Evolutionary conservation across 2,113 vertebrate genomes (phyloP), one percentile per base, ranked within the genome.

Genomic region (Scopus umbretta): DNA sequence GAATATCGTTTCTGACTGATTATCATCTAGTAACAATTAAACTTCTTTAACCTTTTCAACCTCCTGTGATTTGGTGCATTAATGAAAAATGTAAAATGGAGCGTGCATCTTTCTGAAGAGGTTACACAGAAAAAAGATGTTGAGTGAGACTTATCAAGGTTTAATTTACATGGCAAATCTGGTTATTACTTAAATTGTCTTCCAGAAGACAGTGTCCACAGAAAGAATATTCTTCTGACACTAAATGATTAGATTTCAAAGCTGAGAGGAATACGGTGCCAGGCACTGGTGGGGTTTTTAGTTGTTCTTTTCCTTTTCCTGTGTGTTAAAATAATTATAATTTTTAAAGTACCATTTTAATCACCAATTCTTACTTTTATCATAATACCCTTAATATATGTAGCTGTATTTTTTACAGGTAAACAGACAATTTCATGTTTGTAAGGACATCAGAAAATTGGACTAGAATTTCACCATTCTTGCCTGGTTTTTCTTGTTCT

Each of bases 21-120:
- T 96, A 95, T 96, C 68, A 92, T 90, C 74, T 88, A 94, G 61
- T 58, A 94, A 92, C 94, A 97, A 97, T 98, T 97, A 97, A 96
- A 86, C 88, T 88, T 93, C 94, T 97, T 97, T 96, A 97, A 97
- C 94, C 96, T 97, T 97, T 95, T 89, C 92, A 96, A 85, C 92
- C 84, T 96, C 81, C 43, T 79, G 68, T 97, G 96, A 90, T 94
- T 85, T 94, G 81, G 58, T 78, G 36, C 43, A 52, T 97, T 97
- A 96, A 97, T 96, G 94, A 94, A 92, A 96, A 94, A 79, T 65
- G 68, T 88, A 92, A 80, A 92, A 80, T 6, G 18, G 27, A 79
- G 15, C 8, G 1, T 49, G 21, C 25, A 32, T 84, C 67, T 74
- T 89, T 75, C 63, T 90, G 50, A 76, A 91, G 92, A 85, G 68